A percentile compares a stretch with the other conserved stretches of the same genome.
Conservation (phyloP, 2,888 invertebrate genomes). For the Lypha dubia region DNA sequence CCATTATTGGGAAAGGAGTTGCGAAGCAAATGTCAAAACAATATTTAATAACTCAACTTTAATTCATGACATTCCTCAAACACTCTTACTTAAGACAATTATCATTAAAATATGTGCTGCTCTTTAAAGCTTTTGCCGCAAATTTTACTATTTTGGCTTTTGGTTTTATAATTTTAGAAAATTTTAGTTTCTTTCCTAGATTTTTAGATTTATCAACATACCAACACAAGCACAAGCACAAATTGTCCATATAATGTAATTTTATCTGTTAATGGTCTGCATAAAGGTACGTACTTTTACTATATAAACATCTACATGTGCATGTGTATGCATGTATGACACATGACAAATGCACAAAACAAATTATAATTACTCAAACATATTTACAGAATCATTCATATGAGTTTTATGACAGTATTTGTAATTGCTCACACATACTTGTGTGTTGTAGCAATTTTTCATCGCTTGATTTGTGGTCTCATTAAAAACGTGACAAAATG, state of each 20-base stretch:
- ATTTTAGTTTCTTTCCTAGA: conserved; percentile 18
- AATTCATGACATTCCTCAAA: too few species aligned
- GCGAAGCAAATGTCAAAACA: too few species aligned
- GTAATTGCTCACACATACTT: conserved; percentile 53
- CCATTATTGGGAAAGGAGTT: too few species aligned
- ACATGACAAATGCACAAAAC: conserved; percentile 40
- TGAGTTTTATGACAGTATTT: conserved; percentile 41
- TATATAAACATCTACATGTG: background rate
- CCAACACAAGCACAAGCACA: conserved; percentile 6
- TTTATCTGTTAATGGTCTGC: conserved; percentile 44
- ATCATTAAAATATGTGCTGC: too few species aligned
- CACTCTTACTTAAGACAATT: too few species aligned
- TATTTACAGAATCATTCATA: conserved; percentile 33
- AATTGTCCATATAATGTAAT: conserved; percentile 31
- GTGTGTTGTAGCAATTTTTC: conserved; percentile 68
- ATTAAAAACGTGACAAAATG: conserved; percentile 72
- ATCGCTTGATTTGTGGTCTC: conserved; percentile 72
- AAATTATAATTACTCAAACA: conserved; percentile 50
- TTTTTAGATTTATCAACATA: background rate
- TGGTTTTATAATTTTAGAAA: conserved; percentile 35
- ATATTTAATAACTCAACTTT: too few species aligned
- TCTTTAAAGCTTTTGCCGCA: conserved; percentile 38
- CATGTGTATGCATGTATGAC: background rate
- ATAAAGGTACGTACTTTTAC: conserved; percentile 4
- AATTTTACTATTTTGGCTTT: conserved; percentile 23